phyloP scores from a whole-genome alignment of 92 coral and sea anemone species.

The Heteractis magnifica region DNA sequence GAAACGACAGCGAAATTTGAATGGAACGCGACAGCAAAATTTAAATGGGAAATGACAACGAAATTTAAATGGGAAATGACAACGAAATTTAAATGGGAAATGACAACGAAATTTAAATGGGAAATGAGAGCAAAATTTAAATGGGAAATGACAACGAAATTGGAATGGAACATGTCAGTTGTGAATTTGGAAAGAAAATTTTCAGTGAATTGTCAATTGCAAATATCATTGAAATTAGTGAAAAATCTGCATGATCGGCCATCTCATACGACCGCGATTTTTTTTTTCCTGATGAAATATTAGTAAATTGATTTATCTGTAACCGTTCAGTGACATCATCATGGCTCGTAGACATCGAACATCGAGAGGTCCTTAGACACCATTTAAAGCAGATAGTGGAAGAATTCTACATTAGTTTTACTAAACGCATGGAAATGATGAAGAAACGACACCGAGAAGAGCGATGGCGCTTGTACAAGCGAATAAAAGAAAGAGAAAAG shows the following conservation, averaged over 20 bases:
- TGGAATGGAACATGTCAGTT: too few species aligned
- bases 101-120: too few species aligned
- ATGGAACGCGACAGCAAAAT: too few species aligned
- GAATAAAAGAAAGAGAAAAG: background rate
- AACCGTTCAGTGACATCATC: background rate
- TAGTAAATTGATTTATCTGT: background rate
- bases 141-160: too few species aligned
- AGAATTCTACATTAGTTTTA: background rate
- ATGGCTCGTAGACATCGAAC: background rate
- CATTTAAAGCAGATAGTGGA: background rate
- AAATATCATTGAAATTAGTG: too few species aligned
- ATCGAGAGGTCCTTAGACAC: background rate
- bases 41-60: too few species aligned
- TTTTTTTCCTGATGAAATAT: background rate
- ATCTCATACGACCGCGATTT: background rate
- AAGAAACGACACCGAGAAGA: conserved; percentile 1
- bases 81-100: too few species aligned
- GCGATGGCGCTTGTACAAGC: background rate
- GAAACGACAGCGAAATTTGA: too few species aligned
- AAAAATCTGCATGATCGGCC: background rate
- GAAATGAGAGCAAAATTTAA: too few species aligned
- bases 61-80: too few species aligned
- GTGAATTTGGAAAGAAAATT: too few species aligned
- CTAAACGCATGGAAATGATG: background rate
- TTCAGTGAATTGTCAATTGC: too few species aligned